Percentiles rank a stretch among this genome's conserved stretches.
phyloP scores from a whole-genome alignment of 2,113 vertebrate species.

The Vicugna pacos region DNA sequence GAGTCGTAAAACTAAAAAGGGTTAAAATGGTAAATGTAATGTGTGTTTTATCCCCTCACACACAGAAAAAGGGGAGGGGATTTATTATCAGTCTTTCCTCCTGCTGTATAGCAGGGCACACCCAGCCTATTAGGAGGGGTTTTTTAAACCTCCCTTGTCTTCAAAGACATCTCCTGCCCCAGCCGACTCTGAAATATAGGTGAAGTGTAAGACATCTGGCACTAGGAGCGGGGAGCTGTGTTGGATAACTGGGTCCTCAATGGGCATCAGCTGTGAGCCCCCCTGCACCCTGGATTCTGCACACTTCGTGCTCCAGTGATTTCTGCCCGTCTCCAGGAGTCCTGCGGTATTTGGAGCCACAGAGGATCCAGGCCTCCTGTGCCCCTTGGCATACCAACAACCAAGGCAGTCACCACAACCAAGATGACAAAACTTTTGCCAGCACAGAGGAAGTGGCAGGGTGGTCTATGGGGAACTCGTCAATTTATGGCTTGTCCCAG shows the following conservation, averaged over 20 bases:
- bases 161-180: not conserved
- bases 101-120: not conserved
- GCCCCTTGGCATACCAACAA: not conserved
- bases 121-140: not conserved
- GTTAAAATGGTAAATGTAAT: not conserved
- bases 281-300: not conserved
- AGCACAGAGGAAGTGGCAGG: slow-evolving; percentile 46
- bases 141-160: not conserved
- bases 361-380: not conserved
- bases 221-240: not conserved
- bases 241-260: accelerated
- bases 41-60: not conserved
- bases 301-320: accelerated
- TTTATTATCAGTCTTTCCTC: not conserved
- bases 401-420: not conserved
- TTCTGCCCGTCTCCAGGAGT: not conserved
- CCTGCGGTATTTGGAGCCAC: not conserved
- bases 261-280: accelerated
- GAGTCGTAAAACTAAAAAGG: not conserved
- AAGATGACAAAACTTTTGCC: not conserved
- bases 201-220: not conserved
- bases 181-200: not conserved
- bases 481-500: not conserved
- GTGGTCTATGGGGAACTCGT: slow-evolving; percentile 31
- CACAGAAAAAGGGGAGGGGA: not conserved